Base-by-base conservation (phyloP, 2,113 vertebrate genomes). In the Catagonus wagneri region DNA sequence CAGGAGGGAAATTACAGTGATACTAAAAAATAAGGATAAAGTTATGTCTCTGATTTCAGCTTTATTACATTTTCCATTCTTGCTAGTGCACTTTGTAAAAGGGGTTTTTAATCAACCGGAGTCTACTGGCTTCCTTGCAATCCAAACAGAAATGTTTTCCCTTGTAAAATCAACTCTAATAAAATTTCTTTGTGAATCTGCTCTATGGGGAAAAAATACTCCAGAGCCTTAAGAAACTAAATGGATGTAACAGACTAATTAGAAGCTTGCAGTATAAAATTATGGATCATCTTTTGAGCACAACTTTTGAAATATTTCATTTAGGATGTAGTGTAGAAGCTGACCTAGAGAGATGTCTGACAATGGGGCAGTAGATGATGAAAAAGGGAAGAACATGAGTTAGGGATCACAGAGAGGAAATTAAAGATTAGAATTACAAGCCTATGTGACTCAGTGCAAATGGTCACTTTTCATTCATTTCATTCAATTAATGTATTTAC, bases 151-250 rank as follows among this genome's bases (percentile, higher is more conserved):
- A 44, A 66, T 72, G 23, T 90, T 93, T 93, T 96, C 72, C 44
- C 78, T 83, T 93, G 10, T 93, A 97, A 97, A 97, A 97, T 96
- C 52, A 94, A 97, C 90, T 89, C 85, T 92, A 97, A 97, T 96
- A 97, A 96, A 60, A 95, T 85, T 95, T 85, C 68, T 89, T 95
- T 58, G 89, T 87, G 81, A 96, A 87, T 91, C 69, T 87, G 2
- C 60, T 90, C 92, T 89, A 89, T 60, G 54, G 79, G 72, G 44
- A 71, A 79, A 95, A 96, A 71, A 50, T 81, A 86, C 61, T 91
- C 81, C 65, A 94, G 78, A 80, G 44, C 3, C 85, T 75, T 81
- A 80, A 91, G 50, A 92, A 20, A 85, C 25, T 36, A 60, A 88
- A n/a, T 79, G 27, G 94, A 66, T 32, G 4, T 23, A 60, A 75